Conservation (phyloP, 2,797 vertebrate species). For the Anniella stebbinsi region DNA sequence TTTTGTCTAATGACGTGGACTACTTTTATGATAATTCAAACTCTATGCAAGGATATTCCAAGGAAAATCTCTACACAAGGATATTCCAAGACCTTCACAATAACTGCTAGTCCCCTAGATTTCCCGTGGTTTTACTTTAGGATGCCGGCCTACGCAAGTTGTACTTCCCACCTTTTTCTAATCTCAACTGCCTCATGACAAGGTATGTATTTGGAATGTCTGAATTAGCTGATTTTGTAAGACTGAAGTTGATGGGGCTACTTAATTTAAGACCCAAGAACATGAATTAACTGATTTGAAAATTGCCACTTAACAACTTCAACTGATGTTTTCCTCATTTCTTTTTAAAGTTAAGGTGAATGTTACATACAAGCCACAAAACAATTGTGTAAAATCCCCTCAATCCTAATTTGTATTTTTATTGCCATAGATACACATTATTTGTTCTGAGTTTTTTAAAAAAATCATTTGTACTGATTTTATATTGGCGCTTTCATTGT, state of each 20-base stretch:
- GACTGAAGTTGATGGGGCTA: neutral
- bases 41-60: too few relatives aligned
- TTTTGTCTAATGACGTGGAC: neutral
- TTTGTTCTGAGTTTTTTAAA: too few relatives aligned
- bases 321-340: neutral
- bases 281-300: neutral
- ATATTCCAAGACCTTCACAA: neutral
- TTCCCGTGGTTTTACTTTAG: neutral
- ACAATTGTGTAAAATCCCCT: neutral
- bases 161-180: neutral
- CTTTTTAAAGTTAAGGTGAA: neutral
- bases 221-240: neutral
- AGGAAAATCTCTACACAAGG: neutral
- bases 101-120: neutral
- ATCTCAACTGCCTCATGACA: neutral
- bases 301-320: neutral
- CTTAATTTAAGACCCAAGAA: neutral
- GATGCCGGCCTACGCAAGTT: slow-evolving; percentile 28
- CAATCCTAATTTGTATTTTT: neutral
- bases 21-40: neutral
- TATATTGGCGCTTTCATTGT: neutral
- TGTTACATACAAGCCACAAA: neutral
- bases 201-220: neutral
- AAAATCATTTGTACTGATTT: neutral
- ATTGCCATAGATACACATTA: too few relatives aligned